These are phyloP conservation scores for Athripsodes cinereus DNA, from an alignment of 2,888 invertebrate genomes.

Conservation along the genomic window DNA sequence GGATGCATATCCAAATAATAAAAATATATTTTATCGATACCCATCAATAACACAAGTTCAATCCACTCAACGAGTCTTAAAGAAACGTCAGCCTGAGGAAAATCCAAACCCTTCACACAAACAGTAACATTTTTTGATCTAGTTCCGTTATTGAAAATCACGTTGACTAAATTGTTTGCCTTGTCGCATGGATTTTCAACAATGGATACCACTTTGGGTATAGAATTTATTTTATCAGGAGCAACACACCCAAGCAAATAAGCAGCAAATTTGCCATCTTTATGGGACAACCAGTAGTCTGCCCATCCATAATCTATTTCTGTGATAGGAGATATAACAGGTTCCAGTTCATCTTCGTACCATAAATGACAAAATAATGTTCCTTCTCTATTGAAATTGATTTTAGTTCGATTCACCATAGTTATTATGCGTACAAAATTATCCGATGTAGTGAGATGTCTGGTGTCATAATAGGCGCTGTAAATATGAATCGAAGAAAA, in stretches of 20 bases:
- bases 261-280: slow-evolving; percentile 84
- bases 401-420: slow-evolving; percentile 82
- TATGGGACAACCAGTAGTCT: slow-evolving; percentile 89
- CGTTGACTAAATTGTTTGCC: slow-evolving; percentile 75
- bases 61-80: slow-evolving; percentile 92
- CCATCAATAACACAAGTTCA: slow-evolving; percentile 76
- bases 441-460: slow-evolving; percentile 70
- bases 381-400: slow-evolving; percentile 55
- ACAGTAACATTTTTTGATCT: slow-evolving; percentile 78
- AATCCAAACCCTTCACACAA: slow-evolving; percentile 91
- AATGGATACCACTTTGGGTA: slow-evolving; percentile 56
- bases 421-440: slow-evolving; percentile 71
- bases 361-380: slow-evolving; percentile 79
- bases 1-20: slow-evolving; percentile 86
- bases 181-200: slow-evolving; percentile 81
- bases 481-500: slow-evolving; percentile 6
- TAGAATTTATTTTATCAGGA: slow-evolving; percentile 60
- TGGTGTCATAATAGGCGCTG: slow-evolving; percentile 55
- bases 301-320: slow-evolving; percentile 94
- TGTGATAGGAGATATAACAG: slow-evolving; percentile 71
- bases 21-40: slow-evolving; percentile 86
- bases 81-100: slow-evolving; percentile 84
- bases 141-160: slow-evolving; percentile 70
- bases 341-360: slow-evolving; percentile 78
- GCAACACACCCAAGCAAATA: slow-evolving; percentile 85